These are phyloP conservation scores for Cabera pusaria DNA, from an alignment of 2,888 invertebrate species.

Conservation along the genomic window DNA sequence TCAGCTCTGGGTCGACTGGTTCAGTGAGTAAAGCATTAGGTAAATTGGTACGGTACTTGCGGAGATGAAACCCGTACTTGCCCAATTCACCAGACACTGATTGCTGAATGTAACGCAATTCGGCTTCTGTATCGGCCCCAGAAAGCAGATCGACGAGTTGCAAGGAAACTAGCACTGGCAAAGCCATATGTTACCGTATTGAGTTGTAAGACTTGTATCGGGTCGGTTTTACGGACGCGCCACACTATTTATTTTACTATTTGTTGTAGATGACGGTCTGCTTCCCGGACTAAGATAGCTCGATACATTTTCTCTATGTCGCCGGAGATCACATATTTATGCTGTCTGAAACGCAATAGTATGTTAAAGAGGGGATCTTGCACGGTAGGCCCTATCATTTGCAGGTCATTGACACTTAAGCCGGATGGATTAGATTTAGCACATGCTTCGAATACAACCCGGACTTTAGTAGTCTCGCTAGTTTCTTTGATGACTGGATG, in stretches of 20 bases:
- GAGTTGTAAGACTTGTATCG: constrained; percentile 1
- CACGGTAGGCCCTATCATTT: too few relatives aligned
- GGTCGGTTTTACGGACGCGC: neutral
- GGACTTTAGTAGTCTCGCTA: too few relatives aligned
- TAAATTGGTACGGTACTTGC: constrained; percentile 1
- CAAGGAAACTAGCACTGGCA: constrained; percentile 19
- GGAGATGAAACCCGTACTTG: constrained; percentile 1
- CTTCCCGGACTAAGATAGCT: too few relatives aligned
- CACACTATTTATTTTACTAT: constrained; percentile 22
- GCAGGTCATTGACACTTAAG: too few relatives aligned
- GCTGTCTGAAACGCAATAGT: too few relatives aligned
- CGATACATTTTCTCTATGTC: too few relatives aligned
- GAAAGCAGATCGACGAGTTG: neutral
- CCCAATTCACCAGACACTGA: neutral
- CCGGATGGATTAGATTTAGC: too few relatives aligned
- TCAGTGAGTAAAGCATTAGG: neutral
- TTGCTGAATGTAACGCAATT: neutral
- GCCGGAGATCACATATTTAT: too few relatives aligned
- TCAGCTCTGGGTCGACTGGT: neutral
- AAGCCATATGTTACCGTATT: constrained; percentile 22
- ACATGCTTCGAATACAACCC: too few relatives aligned
- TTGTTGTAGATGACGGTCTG: too few relatives aligned
- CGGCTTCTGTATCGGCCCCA: neutral
- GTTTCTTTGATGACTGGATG: too few relatives aligned
- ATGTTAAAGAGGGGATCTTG: too few relatives aligned